These are phyloP conservation scores for Nemurella pictetii DNA, from an alignment of 2,888 invertebrate genomes.

Conservation along the genomic window DNA sequence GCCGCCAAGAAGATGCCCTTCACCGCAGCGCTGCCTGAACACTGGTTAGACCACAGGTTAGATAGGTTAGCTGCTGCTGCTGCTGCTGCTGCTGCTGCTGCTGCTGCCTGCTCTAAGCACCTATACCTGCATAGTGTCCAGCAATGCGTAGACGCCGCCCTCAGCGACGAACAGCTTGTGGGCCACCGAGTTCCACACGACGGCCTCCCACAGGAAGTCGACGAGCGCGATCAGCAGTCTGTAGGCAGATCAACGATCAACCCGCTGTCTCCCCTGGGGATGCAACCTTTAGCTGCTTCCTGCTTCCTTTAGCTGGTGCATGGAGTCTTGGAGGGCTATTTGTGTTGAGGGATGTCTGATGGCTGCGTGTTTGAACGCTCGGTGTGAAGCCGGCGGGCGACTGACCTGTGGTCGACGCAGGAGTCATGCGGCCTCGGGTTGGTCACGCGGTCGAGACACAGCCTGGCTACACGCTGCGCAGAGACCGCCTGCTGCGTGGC, in stretches of 20 bases:
- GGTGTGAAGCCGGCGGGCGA: background rate
- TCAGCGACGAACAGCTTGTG: slow-evolving; percentile 49
- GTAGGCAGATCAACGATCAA: slow-evolving; percentile 31
- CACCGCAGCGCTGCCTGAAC: slow-evolving; percentile 41
- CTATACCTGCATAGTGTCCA: slow-evolving; percentile 53
- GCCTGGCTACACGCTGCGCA: background rate
- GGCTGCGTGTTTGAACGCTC: background rate
- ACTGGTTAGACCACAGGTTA: slow-evolving; percentile 47
- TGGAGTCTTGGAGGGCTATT: too few species aligned
- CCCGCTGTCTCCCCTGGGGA: background rate
- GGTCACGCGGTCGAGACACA: background rate
- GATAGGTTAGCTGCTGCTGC: too few species aligned
- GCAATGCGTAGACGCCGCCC: slow-evolving; percentile 50
- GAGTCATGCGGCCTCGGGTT: too few species aligned
- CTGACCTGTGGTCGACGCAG: background rate
- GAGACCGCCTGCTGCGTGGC: background rate
- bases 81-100: too few species aligned
- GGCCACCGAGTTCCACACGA: slow-evolving; percentile 46
- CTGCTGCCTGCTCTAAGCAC: background rate
- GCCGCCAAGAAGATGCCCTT: slow-evolving; percentile 52
- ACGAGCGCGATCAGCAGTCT: slow-evolving; percentile 52
- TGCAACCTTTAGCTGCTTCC: background rate
- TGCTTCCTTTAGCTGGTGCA: too few species aligned
- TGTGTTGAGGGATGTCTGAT: too few species aligned
- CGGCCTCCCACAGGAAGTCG: slow-evolving; percentile 53